These are phyloP conservation scores for Acanthosepion lycidas DNA, from an alignment of 2,888 invertebrate genomes.

Conservation along the genomic window DNA sequence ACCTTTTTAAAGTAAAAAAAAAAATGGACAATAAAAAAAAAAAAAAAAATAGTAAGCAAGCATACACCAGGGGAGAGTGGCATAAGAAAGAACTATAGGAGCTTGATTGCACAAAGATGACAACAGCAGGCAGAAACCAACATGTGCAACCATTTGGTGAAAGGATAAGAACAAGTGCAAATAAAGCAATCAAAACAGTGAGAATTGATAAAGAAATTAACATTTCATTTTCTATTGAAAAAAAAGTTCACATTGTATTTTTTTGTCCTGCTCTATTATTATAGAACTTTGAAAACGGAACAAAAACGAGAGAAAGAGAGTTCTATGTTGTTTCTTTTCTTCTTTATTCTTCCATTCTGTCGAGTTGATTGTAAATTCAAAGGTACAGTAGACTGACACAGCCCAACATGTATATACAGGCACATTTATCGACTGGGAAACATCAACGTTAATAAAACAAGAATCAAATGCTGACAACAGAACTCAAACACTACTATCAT, in stretches of 20 bases:
- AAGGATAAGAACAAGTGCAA: neutral
- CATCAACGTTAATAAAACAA: neutral
- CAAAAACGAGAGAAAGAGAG: too few relatives aligned
- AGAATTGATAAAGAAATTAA: too few relatives aligned
- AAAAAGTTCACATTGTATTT: too few relatives aligned
- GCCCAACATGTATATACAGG: too few relatives aligned
- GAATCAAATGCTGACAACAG: neutral
- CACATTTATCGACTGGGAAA: neutral
- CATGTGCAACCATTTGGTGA: neutral
- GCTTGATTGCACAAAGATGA: neutral
- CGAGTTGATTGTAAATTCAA: too few relatives aligned
- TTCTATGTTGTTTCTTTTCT: too few relatives aligned
- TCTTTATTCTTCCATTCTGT: too few relatives aligned
- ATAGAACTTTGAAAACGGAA: too few relatives aligned
- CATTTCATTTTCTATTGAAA: too few relatives aligned
- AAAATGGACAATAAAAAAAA: neutral
- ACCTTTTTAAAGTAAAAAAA: too few relatives aligned
- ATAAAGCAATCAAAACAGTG: neutral
- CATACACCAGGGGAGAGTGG: neutral
- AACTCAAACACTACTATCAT: neutral
- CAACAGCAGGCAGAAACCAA: neutral
- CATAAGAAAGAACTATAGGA: neutral
- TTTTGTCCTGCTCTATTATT: too few relatives aligned
- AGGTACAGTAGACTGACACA: too few relatives aligned
- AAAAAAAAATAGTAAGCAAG: neutral